phyloP scores from a whole-genome alignment of 2,888 invertebrate species.

The Drosophila hamatofila region DNA sequence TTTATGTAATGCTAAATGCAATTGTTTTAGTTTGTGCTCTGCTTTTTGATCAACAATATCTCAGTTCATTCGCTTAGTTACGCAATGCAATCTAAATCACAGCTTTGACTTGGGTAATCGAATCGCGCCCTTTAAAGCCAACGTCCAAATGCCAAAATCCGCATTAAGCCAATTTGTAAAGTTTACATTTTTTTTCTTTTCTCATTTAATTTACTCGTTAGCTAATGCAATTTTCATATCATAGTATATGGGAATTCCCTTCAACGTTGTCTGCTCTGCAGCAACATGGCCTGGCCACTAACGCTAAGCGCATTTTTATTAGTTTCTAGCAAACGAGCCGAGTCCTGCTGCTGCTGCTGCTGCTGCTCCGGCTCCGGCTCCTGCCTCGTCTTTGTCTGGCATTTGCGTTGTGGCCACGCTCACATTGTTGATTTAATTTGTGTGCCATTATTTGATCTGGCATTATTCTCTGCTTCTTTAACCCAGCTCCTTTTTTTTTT shows the following conservation, averaged over 20 bases:
- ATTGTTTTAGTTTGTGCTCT: background rate
- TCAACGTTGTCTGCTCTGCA: conserved; percentile 2
- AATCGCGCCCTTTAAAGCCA: conserved; percentile 1
- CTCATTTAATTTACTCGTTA: conserved; percentile 65
- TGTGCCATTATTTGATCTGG: conserved; percentile 40
- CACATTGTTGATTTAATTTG: conserved; percentile 57
- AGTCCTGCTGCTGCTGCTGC: background rate
- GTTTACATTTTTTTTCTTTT: conserved; percentile 15
- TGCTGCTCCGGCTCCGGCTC: background rate
- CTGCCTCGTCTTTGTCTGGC: conserved; percentile 4
- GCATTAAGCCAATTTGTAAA: conserved; percentile 60
- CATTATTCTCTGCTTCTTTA: background rate
- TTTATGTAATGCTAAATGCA: background rate
- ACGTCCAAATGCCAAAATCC: conserved; percentile 30
- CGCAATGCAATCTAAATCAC: conserved; percentile 14
- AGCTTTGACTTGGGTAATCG: conserved; percentile 19
- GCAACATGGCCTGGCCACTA: background rate
- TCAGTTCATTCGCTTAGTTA: background rate
- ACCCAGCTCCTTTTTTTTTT: background rate
- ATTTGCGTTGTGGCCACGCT: conserved; percentile 34
- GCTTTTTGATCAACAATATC: background rate
- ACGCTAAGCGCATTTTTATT: conserved; percentile 48
- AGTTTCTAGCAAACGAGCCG: conserved; percentile 21
- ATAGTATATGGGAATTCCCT: conserved; percentile 26
- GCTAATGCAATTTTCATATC: conserved; percentile 63